Conservation (phyloP, 2,113 vertebrate species). For the Plotosus lineatus region DNA sequence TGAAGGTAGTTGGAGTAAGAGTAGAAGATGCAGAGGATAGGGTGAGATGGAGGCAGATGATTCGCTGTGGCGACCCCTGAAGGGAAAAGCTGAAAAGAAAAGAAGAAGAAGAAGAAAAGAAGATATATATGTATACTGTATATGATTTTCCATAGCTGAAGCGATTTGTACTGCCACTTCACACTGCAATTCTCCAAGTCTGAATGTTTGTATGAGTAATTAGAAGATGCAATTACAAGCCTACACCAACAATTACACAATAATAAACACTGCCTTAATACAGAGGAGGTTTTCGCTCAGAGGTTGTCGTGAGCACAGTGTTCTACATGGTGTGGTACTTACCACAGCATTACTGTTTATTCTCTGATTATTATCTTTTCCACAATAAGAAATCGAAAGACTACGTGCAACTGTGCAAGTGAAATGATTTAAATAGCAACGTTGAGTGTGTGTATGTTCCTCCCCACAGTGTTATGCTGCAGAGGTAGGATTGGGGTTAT, state of each 20-base stretch:
- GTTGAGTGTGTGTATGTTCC: neutral
- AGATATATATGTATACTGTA: too few species aligned
- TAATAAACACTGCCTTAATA: conserved; percentile 26
- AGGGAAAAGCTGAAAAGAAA: too few species aligned
- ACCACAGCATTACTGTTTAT: neutral
- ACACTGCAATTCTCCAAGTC: neutral
- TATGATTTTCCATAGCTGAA: neutral
- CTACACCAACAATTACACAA: conserved; percentile 32
- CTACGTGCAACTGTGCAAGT: neutral
- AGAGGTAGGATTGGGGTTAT: neutral
- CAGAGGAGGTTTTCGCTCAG: conserved; percentile 14
- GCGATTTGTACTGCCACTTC: neutral
- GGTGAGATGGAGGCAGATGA: too few species aligned
- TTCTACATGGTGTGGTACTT: conserved; percentile 6
- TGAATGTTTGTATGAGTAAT: neutral
- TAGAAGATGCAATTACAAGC: conserved; percentile 16
- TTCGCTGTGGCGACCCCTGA: too few species aligned
- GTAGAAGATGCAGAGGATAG: too few species aligned
- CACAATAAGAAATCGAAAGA: conserved; percentile 3
- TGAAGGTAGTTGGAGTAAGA: too few species aligned
- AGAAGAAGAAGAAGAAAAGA: too few species aligned
- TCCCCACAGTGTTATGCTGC: neutral
- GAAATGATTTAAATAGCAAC: neutral
- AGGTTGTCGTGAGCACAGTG: neutral
- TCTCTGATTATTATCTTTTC: conserved; percentile 35